Percentiles rank a stretch among this genome's conserved stretches.
These are phyloP conservation scores for Cheumatopsyche charites DNA, from an alignment of 1,140 invertebrate genomes.

Conservation along the genomic window DNA sequence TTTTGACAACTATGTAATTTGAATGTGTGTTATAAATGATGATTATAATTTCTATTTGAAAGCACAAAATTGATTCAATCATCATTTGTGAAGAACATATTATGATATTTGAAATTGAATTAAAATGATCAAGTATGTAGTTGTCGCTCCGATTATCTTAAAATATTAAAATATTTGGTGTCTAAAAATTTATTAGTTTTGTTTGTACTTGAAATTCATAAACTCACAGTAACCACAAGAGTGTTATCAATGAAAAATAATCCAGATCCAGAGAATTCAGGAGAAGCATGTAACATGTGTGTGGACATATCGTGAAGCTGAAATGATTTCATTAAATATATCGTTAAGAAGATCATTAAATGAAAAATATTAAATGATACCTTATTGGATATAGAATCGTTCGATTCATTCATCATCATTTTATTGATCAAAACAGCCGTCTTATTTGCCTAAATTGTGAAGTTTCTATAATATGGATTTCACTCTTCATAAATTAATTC, in stretches of 20 bases:
- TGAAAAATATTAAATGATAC: not conserved
- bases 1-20: too few species aligned
- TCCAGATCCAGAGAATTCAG: not conserved
- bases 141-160: constrained; percentile 2
- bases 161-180: not conserved
- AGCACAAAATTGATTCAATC: too few species aligned
- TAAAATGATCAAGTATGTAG: constrained; percentile 6
- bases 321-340: not conserved
- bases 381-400: constrained; percentile 10
- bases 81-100: too few species aligned
- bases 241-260: not conserved
- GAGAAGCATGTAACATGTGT: not conserved
- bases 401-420: constrained; percentile 24
- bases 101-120: too few species aligned
- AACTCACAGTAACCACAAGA: not conserved
- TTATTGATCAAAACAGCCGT: constrained; percentile 27
- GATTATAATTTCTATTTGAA: too few species aligned
- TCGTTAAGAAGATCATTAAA: not conserved
- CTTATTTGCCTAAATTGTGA: constrained; percentile 14
- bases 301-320: constrained; percentile 23
- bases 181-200: not conserved
- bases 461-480: not conserved
- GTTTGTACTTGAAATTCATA: not conserved
- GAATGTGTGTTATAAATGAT: too few species aligned
- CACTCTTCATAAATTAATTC: too few species aligned